These are phyloP conservation scores for Periparus ater DNA, from an alignment of 2,797 vertebrate genomes.

Conservation along the genomic window DNA sequence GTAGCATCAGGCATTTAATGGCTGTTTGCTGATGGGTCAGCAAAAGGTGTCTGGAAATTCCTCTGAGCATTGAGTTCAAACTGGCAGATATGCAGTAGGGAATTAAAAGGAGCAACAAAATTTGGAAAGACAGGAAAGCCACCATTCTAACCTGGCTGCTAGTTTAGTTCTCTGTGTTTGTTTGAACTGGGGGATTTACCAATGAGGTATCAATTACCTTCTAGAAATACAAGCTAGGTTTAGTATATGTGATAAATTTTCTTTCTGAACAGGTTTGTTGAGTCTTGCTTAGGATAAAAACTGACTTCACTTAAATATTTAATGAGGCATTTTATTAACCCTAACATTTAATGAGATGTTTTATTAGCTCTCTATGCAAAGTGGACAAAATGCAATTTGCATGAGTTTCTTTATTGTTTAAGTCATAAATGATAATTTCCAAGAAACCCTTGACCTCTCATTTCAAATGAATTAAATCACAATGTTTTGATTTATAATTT, in stretches of 20 bases:
- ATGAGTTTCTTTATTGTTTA: background rate
- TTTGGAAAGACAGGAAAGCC: background rate
- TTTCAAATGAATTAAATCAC: background rate
- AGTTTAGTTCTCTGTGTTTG: background rate
- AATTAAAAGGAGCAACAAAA: background rate
- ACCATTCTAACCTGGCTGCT: background rate
- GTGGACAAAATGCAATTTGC: background rate
- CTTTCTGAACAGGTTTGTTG: background rate
- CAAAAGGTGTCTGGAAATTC: background rate
- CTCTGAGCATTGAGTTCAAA: background rate
- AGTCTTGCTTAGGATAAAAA: background rate
- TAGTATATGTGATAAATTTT: background rate
- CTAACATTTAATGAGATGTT: conserved; percentile 6
- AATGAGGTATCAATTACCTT: background rate
- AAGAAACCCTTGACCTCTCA: conserved; percentile 9
- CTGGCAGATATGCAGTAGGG: background rate
- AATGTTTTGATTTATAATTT: conserved; percentile 30
- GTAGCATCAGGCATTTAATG: background rate
- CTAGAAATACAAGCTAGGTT: background rate
- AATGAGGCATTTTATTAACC: conserved; percentile 3
- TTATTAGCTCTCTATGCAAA: background rate
- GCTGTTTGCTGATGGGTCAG: background rate
- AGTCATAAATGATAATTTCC: background rate
- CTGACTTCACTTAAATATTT: background rate
- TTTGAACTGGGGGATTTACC: background rate